Evolutionary conservation across 2,888 invertebrate genomes (phyloP).

Genomic region (Lutraria lutraria): DNA sequence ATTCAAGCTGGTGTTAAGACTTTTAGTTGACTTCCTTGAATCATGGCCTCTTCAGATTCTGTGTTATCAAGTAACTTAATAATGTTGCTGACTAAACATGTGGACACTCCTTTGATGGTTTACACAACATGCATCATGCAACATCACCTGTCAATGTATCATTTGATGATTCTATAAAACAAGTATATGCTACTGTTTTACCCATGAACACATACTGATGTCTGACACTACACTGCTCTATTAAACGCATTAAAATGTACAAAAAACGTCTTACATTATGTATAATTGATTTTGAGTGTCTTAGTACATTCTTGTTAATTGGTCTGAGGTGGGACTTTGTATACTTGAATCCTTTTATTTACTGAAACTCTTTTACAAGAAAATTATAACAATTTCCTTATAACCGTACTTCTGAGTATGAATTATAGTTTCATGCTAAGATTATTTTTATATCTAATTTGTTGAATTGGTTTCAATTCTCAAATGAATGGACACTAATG

Average conservation of each 20-base stretch:
- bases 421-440: too few relatives aligned
- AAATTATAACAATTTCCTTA: too few relatives aligned
- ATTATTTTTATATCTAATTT: too few relatives aligned
- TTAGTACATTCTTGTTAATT: not conserved
- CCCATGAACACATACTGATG: not conserved
- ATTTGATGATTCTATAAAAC: not conserved
- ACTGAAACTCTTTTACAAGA: too few relatives aligned
- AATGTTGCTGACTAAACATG: not conserved
- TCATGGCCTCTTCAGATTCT: too few relatives aligned
- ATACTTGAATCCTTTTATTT: too few relatives aligned
- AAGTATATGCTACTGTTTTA: not conserved
- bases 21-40: too few relatives aligned
- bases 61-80: not conserved
- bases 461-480: too few relatives aligned
- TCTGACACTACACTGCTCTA: not conserved
- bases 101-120: not conserved
- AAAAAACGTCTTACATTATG: slow-evolving; percentile 5
- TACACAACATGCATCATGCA: slow-evolving; percentile 5
- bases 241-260: not conserved
- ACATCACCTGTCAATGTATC: not conserved
- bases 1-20: too few relatives aligned
- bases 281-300: not conserved
- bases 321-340: not conserved
- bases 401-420: too few relatives aligned
- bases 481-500: too few relatives aligned